Evolutionary conservation across 2,113 vertebrate genomes (phyloP).

Genomic region (Paracyprichromis sp.): DNA sequence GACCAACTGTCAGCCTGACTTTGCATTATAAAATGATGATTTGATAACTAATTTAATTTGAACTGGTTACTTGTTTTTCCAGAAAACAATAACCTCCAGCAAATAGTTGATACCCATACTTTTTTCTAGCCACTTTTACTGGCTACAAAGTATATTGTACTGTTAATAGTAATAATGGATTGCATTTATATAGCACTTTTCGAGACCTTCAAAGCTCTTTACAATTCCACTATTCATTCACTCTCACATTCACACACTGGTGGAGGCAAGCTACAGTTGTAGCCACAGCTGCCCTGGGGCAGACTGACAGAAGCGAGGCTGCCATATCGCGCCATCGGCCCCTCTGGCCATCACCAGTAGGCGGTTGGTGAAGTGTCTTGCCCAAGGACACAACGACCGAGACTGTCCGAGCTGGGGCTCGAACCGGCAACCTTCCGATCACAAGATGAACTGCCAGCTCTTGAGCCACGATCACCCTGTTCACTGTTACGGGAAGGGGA

Average conservation of each 20-base stretch:
- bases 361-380: background rate
- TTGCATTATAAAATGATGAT: background rate
- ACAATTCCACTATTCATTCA: background rate
- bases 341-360: background rate
- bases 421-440: background rate
- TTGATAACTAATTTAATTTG: background rate
- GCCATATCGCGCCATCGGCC: accelerated
- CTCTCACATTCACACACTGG: background rate
- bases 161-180: background rate
- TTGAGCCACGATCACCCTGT: accelerated
- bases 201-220: accelerated
- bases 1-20: background rate
- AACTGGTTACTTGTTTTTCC: background rate
- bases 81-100: background rate
- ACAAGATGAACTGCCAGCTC: background rate
- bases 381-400: accelerated
- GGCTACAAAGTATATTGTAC: too few species aligned
- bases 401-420: background rate
- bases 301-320: background rate
- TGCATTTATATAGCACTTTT: background rate
- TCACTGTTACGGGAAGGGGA: background rate
- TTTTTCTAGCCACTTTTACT: background rate
- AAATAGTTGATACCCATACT: background rate
- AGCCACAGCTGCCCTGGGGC: background rate
- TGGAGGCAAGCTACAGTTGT: background rate